Percentiles rank a stretch among this genome's conserved stretches.
These are phyloP conservation scores for Lamprologus sp. DNA, from an alignment of 2,113 vertebrate species.

Conservation along the genomic window DNA sequence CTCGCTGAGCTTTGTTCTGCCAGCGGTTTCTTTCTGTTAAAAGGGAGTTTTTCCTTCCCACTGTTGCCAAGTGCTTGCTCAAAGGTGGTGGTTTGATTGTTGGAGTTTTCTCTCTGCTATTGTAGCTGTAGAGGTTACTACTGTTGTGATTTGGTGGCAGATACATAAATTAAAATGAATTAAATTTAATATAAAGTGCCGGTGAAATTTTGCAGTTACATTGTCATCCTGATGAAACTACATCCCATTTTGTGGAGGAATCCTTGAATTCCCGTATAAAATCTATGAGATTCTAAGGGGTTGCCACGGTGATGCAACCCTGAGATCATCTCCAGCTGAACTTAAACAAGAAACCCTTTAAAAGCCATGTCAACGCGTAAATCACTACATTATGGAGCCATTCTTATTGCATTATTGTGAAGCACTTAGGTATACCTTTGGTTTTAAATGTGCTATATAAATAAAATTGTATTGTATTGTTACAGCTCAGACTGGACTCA, in stretches of 20 bases:
- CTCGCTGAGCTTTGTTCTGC: neutral
- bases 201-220: rapidly evolving
- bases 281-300: neutral
- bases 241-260: rapidly evolving
- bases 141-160: neutral
- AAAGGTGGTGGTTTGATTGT: neutral
- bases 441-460: neutral
- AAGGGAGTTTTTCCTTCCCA: neutral
- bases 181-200: neutral
- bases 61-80: neutral
- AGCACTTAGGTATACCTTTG: neutral
- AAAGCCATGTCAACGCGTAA: neutral
- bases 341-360: neutral
- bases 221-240: neutral
- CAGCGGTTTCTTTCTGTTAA: neutral
- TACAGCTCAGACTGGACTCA: neutral
- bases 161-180: neutral
- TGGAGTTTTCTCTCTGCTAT: neutral
- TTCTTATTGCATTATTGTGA: neutral
- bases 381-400: rapidly evolving
- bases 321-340: neutral
- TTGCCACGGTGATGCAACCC: neutral
- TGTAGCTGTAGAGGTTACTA: neutral
- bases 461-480: neutral
- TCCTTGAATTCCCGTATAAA: neutral